phyloP scores from a whole-genome alignment of 1,140 invertebrate genomes.

The Drosophila asahinai region DNA sequence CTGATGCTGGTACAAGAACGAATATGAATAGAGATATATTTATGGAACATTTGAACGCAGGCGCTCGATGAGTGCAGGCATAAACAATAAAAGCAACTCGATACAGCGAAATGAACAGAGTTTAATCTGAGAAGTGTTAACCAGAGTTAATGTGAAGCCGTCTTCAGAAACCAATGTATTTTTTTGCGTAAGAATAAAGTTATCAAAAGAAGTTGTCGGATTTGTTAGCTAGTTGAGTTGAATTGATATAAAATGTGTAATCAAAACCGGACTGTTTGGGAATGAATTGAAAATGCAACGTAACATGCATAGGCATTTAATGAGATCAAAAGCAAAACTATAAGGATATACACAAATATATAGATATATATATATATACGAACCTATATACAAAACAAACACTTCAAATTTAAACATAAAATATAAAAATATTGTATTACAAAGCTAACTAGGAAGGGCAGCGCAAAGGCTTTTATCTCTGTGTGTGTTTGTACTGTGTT shows the following conservation, averaged over 20 bases:
- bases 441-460: conserved; percentile 69
- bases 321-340: conserved; percentile 50
- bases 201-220: conserved; percentile 46
- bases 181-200: conserved; percentile 31
- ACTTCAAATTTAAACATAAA: conserved; percentile 28
- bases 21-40: conserved; percentile 65
- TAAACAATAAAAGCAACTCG: conserved; percentile 80
- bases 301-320: conserved; percentile 71
- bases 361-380: conserved; percentile 29
- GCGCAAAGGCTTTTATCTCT: conserved; percentile 72
- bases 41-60: conserved; percentile 51
- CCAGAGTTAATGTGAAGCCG: conserved; percentile 66
- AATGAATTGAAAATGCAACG: conserved; percentile 65
- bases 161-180: conserved; percentile 62
- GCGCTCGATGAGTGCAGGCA: conserved; percentile 15
- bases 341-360: conserved; percentile 39
- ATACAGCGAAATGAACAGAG: conserved; percentile 77
- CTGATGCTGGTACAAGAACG: conserved; percentile 60
- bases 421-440: conserved; percentile 41
- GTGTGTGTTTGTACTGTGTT: conserved; percentile 63
- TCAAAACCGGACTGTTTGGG: conserved; percentile 50
- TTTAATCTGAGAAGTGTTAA: conserved; percentile 52
- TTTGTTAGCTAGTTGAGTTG: conserved; percentile 69
- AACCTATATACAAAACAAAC: conserved; percentile 40
- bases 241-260: conserved; percentile 51